Evolutionary conservation across 1,140 invertebrate genomes (phyloP), one percentile per base, ranked within the genome.

Genomic region (Onthophagus taurus): DNA sequence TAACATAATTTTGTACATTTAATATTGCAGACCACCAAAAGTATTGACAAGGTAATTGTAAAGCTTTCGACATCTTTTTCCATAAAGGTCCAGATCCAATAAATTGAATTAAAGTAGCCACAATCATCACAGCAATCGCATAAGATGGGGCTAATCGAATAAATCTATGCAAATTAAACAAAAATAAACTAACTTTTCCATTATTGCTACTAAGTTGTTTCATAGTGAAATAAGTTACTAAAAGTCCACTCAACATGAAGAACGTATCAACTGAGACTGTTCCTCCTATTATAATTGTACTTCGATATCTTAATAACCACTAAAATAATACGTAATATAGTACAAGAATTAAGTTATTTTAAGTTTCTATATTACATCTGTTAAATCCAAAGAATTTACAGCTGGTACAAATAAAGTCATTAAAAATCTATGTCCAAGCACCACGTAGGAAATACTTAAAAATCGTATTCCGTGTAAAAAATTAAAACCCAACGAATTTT

Each of bases 191-290:
- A 29, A 65, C 47, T 24, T 45, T 53, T 17, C 58, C 52, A 18
- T 39, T 49, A 47, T 61, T 63, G 5, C 20, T 30, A 9, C 3
- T 24, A n/a, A 39, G 13, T n/a, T n/a, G 14, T 2, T 39, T 23
- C 12, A 39, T 11, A 14, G 21, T 61, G 53, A 35, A 48, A 24
- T 73, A 69, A 3, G 62, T 51, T 2, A 71, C 59, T 2, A 77
- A 54, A 4, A 72, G 51, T 12, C 74, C 75, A 58, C 73, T 75
- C 35, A 64, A 55, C 42, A 70, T 54, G 31, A 70, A 68, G 47
- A 69, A 70, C 5, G 65, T 63, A 44, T 70, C 68, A 2, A 69
- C 67, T 5, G 58, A 54, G 24, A 58, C 35, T 5, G 57, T 59
- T 12, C 54, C 55, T 19, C 57, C 57, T 13, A 50, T 57, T 12